Percentiles rank a stretch among this genome's conserved stretches.
phyloP scores from a whole-genome alignment of 2,797 vertebrate species.

The Myotis vivesi region DNA sequence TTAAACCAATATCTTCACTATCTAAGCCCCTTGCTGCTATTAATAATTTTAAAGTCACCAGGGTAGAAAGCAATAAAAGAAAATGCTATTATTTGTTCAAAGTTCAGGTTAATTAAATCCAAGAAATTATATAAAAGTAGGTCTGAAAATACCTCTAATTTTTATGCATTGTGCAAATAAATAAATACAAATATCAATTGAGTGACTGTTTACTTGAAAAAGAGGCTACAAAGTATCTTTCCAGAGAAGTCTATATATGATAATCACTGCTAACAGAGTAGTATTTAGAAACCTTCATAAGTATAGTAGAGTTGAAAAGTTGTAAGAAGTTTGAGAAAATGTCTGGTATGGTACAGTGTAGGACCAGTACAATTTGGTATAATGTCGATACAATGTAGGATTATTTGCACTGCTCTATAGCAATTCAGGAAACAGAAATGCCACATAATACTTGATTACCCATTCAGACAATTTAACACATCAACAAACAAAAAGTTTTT shows the following conservation, averaged over 20 bases:
- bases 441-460: neutral
- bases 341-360: neutral
- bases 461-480: neutral
- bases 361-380: neutral
- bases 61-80: neutral
- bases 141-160: conserved; percentile 37
- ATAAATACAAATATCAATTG: neutral
- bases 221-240: neutral
- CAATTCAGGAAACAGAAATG: conserved; percentile 3
- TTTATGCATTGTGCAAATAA: neutral
- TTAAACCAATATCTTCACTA: neutral
- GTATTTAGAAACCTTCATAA: neutral
- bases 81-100: conserved; percentile 35
- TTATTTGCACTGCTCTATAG: neutral
- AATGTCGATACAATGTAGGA: neutral
- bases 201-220: conserved; percentile 14
- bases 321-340: neutral
- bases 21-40: neutral
- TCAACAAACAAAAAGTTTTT: conserved; percentile 4
- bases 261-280: neutral
- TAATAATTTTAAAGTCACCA: conserved; percentile 32
- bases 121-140: conserved; percentile 20
- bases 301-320: neutral
- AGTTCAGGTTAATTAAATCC: conserved; percentile 23
- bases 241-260: neutral